Percentiles rank a stretch among this genome's conserved stretches.
These are phyloP conservation scores for Disparrhopalites patrizii DNA, from an alignment of 2,888 invertebrate genomes.

Conservation along the genomic window DNA sequence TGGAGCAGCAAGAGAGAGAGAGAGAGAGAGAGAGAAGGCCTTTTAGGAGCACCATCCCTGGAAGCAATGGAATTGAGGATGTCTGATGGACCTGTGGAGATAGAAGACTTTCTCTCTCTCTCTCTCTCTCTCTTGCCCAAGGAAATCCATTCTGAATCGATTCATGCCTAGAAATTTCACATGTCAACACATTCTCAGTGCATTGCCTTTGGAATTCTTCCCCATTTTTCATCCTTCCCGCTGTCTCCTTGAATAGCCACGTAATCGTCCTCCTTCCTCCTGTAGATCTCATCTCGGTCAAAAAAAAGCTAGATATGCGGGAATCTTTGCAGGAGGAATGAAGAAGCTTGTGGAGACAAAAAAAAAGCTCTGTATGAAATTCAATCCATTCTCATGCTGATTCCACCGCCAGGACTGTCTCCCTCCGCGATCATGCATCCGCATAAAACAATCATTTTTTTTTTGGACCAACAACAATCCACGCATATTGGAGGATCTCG, in stretches of 20 bases:
- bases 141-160: conserved; percentile 19
- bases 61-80: no score
- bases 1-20: background rate
- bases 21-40: conserved; percentile 5
- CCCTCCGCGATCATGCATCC: background rate
- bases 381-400: background rate
- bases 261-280: background rate
- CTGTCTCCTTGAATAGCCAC: background rate
- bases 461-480: no score
- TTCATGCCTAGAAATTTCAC: conserved; percentile 25
- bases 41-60: no score
- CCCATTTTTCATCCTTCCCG: conserved; percentile 18
- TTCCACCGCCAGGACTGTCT: no score
- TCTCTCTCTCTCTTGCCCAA: no score
- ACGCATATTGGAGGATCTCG: no score
- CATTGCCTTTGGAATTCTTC: conserved; percentile 14
- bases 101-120: no score
- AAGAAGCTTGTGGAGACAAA: no score
- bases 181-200: conserved; percentile 22
- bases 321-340: background rate
- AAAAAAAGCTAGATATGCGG: no score
- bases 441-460: background rate
- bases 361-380: background rate
- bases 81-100: no score
- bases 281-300: background rate